These are phyloP conservation scores for Prinia subflava DNA, from an alignment of 2,113 vertebrate species.

Conservation along the genomic window DNA sequence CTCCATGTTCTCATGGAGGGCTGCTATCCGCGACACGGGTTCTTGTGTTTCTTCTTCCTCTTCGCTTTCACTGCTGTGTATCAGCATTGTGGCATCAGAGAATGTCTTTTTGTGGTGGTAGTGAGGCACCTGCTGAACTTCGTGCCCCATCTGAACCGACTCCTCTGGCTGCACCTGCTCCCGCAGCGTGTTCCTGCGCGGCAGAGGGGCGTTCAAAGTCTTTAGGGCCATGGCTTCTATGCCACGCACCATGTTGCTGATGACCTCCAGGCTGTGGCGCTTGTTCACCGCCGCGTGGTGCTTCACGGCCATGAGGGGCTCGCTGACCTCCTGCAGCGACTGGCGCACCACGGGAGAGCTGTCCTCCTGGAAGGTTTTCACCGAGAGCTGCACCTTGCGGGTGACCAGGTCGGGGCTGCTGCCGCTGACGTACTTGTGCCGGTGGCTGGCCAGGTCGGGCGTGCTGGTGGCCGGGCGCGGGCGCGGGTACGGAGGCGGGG, in stretches of 20 bases:
- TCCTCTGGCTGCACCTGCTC: conserved; percentile 80
- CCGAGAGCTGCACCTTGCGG: conserved; percentile 91
- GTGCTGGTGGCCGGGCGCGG: conserved; percentile 95
- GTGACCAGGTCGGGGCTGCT: conserved; percentile 93
- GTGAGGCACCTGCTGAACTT: conserved; percentile 66
- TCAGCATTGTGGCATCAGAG: conserved; percentile 94
- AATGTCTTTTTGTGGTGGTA: conserved; percentile 93
- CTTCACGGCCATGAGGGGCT: conserved; percentile 83
- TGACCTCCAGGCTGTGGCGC: conserved; percentile 93
- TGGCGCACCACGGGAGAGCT: conserved; percentile 91
- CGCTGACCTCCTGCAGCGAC: conserved; percentile 92
- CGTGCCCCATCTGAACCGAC: conserved; percentile 62
- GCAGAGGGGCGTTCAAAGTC: conserved; percentile 80
- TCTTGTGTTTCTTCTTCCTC: conserved; percentile 73
- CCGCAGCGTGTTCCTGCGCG: conserved; percentile 84
- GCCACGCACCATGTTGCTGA: conserved; percentile 86
- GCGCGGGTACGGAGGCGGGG: conserved; percentile 88
- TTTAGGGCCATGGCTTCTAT: conserved; percentile 87
- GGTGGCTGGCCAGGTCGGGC: conserved; percentile 91
- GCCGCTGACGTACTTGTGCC: conserved; percentile 86
- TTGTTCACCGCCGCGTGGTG: conserved; percentile 81
- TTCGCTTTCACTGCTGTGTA: conserved; percentile 96
- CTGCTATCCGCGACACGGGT: conserved; percentile 76
- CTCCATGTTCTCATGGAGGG: conserved; percentile 79
- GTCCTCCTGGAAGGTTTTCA: conserved; percentile 97